Evolutionary conservation across 2,888 invertebrate genomes (phyloP), one percentile per base, ranked within the genome.

Genomic region (Synanthedon andrenaeformis): DNA sequence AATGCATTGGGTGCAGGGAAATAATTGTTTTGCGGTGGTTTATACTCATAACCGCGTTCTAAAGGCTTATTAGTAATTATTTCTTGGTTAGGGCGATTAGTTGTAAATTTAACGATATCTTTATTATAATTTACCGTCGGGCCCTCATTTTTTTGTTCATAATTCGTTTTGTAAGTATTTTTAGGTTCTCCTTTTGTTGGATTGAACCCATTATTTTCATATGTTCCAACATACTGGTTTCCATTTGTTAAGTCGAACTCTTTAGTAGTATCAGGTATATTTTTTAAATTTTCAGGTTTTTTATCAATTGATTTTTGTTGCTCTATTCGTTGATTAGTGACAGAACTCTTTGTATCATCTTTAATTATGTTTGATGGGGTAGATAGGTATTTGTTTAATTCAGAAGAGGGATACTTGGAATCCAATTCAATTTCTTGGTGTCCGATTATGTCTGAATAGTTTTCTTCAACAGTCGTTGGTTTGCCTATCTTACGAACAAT

Each of bases 11-110:
- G 52, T 17, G 6, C 56, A n/a, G 58, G 55, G 4, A 59, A 54
- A 51, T 65, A 64, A 51, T 61, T 59, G 4, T 52, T 65, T 54
- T 60, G 56, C 4, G 72, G 67, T 41, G 60, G 61, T 49, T 54
- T 57, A 54, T 72, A 70, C 23, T 67, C 58, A 54, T 70, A 70
- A 17, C 70, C 70, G 35, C 53, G 53, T 19, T 57, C 55, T 53
- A 56, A 14, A 10, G n/a, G n/a, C n/a, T 45, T 12, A 45, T 45
- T 45, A 45, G 48, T n/a, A n/a, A 45, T 45, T 10, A 45, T 45
- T 45, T 45, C 48, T 45, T 45, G 35, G 10, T 35, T 10, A 35
- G 35, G 35, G 3, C 3, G 35, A 23, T 23, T 5, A 35, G 10
- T 35, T 35, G 48, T 45, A 14, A 45, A 35, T 35, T 35, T 35